Evolutionary conservation across 1,140 invertebrate species (phyloP).

Genomic region (Neelides sp.): DNA sequence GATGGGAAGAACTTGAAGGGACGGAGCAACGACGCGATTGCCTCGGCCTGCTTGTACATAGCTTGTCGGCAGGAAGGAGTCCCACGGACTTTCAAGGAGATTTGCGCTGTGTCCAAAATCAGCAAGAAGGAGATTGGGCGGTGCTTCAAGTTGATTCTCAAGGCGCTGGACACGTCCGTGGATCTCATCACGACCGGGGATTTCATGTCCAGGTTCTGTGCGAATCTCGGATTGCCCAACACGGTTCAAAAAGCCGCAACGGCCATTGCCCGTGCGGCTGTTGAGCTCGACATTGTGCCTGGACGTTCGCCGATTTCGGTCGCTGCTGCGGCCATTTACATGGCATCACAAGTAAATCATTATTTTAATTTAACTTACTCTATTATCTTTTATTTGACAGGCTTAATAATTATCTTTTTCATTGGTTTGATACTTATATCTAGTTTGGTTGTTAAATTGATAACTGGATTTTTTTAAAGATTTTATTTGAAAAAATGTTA

Average conservation of each 20-base stretch:
- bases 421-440: too few species aligned
- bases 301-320: constrained; percentile 98
- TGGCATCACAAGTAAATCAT: constrained; percentile 78
- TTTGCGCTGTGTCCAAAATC: constrained; percentile 95
- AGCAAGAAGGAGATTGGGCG: constrained; percentile 99
- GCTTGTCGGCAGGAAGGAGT: constrained; percentile 97
- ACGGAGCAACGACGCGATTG: constrained; percentile 92
- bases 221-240: constrained; percentile 72
- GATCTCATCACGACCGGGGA: constrained; percentile 96
- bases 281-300: constrained; percentile 92
- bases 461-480: too few species aligned
- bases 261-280: constrained; percentile 89
- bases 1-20: constrained; percentile 93
- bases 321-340: constrained; percentile 97
- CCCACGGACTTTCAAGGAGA: constrained; percentile 97
- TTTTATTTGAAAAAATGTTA: too few species aligned
- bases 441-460: too few species aligned
- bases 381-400: not conserved
- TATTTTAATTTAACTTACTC: not conserved
- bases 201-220: constrained; percentile 91
- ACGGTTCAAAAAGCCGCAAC: constrained; percentile 91
- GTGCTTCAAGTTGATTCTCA: constrained; percentile 87
- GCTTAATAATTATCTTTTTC: too few species aligned
- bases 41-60: constrained; percentile 96
- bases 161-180: constrained; percentile 85